Evolutionary conservation across 1,140 invertebrate genomes (phyloP).

Genomic region (Drosophila parabipectinata): DNA sequence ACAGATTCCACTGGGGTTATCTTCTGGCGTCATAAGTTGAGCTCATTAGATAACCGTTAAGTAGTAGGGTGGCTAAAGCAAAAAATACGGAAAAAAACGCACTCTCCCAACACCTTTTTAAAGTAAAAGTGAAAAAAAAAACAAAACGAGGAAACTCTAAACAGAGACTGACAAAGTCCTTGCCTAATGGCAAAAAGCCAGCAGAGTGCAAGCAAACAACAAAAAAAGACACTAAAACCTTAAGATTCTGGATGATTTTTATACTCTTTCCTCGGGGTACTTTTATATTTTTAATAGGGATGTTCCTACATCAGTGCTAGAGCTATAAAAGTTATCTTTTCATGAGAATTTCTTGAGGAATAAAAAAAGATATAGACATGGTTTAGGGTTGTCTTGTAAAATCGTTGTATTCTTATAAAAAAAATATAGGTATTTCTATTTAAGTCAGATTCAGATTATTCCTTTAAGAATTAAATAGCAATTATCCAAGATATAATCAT

Average conservation of each 20-base stretch:
- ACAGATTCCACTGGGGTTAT: conserved; percentile 33
- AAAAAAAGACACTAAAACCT: background rate
- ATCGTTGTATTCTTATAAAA: too few relatives aligned
- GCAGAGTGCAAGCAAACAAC: background rate
- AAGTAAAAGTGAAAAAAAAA: conserved; percentile 6
- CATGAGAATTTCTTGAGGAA: too few relatives aligned
- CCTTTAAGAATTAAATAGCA: too few relatives aligned
- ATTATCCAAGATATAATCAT: too few relatives aligned
- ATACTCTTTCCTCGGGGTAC: background rate
- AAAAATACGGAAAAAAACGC: background rate
- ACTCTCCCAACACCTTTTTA: background rate
- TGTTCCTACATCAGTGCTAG: too few relatives aligned
- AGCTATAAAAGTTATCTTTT: too few relatives aligned
- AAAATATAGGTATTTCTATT: too few relatives aligned
- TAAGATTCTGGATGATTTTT: conserved; percentile 1
- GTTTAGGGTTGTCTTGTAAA: too few relatives aligned
- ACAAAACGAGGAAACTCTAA: background rate
- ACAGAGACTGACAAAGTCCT: background rate
- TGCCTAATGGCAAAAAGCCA: conserved; percentile 8
- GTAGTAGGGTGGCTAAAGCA: background rate
- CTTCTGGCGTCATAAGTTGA: conserved; percentile 37
- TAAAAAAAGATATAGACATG: too few relatives aligned
- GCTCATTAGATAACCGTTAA: conserved; percentile 48
- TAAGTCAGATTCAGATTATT: too few relatives aligned
- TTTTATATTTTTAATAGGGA: background rate